Conservation (phyloP, 2,888 invertebrate genomes). For the Theretra japonica region DNA sequence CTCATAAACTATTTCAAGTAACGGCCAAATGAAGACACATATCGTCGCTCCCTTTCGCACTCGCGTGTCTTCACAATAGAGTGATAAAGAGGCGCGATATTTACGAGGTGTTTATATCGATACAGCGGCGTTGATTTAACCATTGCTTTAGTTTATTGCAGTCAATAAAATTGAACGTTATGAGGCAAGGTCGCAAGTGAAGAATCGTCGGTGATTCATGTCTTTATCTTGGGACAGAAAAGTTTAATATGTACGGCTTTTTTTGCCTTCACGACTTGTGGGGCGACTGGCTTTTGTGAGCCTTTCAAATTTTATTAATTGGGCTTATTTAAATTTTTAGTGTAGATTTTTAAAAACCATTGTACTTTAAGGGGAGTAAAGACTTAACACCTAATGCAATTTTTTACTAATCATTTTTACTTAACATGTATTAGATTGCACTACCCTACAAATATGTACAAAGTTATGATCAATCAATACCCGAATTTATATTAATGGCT, state of each 20-base stretch:
- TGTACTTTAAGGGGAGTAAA: too few relatives aligned
- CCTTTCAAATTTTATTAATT: too few relatives aligned
- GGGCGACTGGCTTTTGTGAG: neutral
- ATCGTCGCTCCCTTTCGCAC: conserved; percentile 56
- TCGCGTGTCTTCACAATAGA: conserved; percentile 38
- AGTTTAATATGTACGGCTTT: conserved; percentile 27
- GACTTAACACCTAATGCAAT: too few relatives aligned
- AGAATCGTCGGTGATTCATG: conserved; percentile 78
- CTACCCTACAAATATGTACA: too few relatives aligned
- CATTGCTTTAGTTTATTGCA: conserved; percentile 84
- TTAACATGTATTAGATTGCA: too few relatives aligned
- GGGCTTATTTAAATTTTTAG: too few relatives aligned
- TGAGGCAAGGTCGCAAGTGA: conserved; percentile 83
- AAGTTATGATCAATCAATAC: too few relatives aligned
- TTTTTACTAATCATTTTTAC: too few relatives aligned
- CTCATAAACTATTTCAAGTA: conserved; percentile 83
- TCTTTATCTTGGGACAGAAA: conserved; percentile 69
- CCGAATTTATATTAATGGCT: too few relatives aligned
- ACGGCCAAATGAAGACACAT: conserved; percentile 73
- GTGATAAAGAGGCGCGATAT: conserved; percentile 64
- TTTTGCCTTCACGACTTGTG: conserved; percentile 4
- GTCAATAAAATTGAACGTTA: conserved; percentile 84
- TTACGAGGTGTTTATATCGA: conserved; percentile 83
- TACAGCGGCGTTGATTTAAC: conserved; percentile 82
- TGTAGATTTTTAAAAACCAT: too few relatives aligned